phyloP scores from a whole-genome alignment of 2,113 vertebrate genomes.

The Salvelinus namaycush region DNA sequence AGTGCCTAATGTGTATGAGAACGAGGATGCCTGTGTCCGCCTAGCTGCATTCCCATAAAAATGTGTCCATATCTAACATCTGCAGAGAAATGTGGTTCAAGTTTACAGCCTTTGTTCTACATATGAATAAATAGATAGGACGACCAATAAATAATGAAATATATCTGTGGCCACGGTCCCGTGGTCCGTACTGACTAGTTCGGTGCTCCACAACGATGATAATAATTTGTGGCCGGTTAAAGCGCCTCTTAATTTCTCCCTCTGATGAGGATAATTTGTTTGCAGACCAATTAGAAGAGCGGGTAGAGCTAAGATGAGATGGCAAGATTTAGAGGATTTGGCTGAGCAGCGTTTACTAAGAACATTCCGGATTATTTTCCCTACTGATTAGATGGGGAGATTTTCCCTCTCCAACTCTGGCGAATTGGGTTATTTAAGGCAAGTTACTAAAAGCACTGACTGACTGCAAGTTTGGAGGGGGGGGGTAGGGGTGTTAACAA shows the following conservation, averaged over 20 bases:
- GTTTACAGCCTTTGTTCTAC: too few relatives aligned
- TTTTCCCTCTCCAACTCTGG: conserved; percentile 33
- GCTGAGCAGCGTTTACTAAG: conserved; percentile 69
- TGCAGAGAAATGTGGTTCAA: neutral
- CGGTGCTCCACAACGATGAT: neutral
- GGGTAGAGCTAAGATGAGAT: conserved; percentile 74
- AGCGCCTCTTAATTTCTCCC: conserved; percentile 47
- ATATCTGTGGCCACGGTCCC: neutral
- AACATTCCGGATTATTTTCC: conserved; percentile 74
- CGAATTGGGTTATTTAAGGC: conserved; percentile 35
- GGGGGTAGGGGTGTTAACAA: conserved; percentile 13
- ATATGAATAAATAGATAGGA: too few relatives aligned
- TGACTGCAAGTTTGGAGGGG: neutral
- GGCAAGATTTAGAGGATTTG: conserved; percentile 78
- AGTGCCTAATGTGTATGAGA: conserved; percentile 6
- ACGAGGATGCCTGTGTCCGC: conserved; percentile 2
- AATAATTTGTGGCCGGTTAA: conserved; percentile 12
- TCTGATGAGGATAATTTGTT: conserved; percentile 75
- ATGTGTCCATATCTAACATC: neutral
- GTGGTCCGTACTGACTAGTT: neutral
- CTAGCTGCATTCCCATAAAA: too few relatives aligned
- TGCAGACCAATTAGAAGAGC: conserved; percentile 72
- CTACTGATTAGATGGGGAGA: conserved; percentile 66
- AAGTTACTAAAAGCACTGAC: conserved; percentile 6
- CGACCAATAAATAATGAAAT: neutral